These are phyloP conservation scores for Serripes groenlandicus DNA, from an alignment of 2,888 invertebrate genomes.

Conservation along the genomic window DNA sequence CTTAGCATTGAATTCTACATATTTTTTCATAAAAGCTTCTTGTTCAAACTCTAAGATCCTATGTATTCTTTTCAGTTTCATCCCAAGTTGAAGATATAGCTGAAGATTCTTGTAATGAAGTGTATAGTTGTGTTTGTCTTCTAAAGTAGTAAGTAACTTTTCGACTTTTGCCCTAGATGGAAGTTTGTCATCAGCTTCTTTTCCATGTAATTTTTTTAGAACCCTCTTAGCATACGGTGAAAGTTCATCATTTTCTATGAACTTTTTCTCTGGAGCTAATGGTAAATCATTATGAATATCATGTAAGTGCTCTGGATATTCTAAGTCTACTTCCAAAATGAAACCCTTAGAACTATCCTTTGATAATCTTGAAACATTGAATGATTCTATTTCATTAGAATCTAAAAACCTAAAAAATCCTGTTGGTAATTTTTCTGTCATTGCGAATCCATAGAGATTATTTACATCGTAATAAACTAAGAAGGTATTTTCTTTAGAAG, in stretches of 20 bases:
- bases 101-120: slow-evolving; percentile 83
- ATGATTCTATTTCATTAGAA: slow-evolving; percentile 44
- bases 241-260: slow-evolving; percentile 36
- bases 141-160: slow-evolving; percentile 71
- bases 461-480: slow-evolving; percentile 22
- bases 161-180: slow-evolving; percentile 51
- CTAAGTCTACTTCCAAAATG: slow-evolving; percentile 86
- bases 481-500: background rate
- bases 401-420: slow-evolving; percentile 72
- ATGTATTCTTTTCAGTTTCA: slow-evolving; percentile 76
- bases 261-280: slow-evolving; percentile 72
- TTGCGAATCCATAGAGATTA: slow-evolving; percentile 58
- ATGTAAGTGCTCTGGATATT: slow-evolving; percentile 85
- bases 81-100: slow-evolving; percentile 74
- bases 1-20: slow-evolving; percentile 78
- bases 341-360: slow-evolving; percentile 71
- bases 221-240: slow-evolving; percentile 49
- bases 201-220: slow-evolving; percentile 41
- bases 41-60: slow-evolving; percentile 80
- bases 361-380: slow-evolving; percentile 31
- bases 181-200: too few relatives aligned
- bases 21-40: slow-evolving; percentile 80
- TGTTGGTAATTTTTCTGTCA: slow-evolving; percentile 75
- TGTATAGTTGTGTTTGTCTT: slow-evolving; percentile 75
- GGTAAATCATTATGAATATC: slow-evolving; percentile 82